Evolutionary conservation across 2,113 vertebrate genomes (phyloP), one percentile per base, ranked within the genome.

Genomic region (Sinocyclocheilus anophthalmus): DNA sequence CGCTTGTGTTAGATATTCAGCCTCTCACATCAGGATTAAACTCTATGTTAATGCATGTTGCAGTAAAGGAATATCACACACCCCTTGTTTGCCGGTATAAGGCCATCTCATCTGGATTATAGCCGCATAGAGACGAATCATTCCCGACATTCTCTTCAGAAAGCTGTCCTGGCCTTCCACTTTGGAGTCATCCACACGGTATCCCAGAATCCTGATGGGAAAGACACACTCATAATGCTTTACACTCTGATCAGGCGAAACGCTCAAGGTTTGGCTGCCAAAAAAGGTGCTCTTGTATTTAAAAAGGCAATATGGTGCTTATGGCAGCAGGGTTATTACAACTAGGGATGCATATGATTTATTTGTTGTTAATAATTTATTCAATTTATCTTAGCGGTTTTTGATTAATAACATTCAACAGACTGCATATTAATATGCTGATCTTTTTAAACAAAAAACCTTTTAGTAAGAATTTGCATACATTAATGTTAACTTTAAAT

Each of bases 111-210:
- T 91, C 61, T 98, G 96, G 83, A 99, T 96, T 57, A 99, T 86
- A 24, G 98, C 97, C 0, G 97, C 97, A 3, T 99, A 99, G 8
- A 99, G 94, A 1, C 97, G 96, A 89, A 99, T 97, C 97, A 99
- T 96, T 81, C 98, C 98, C 0, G 97, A 98, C 97, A 99, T 99
- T 69, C 97, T 96, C 85, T 99, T 99, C 4, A 99, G 93, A 86
- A 99, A 99, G 86, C 94, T 96, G 90, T 99, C 97, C 87, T 99
- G 96, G 33, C 94, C 94, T 83, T 99, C 98, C 0, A 97, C 91
- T 63, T 95, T 96, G 0, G 92, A 94, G 84, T 97, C 96, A 0
- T 94, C 93, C 61, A 98, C 95, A 7, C 96, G 94, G 89, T 99
- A 99, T 39, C 98, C 98, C 10, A 99, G 95, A 48, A 95, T 94